Conservation (phyloP, 2,888 invertebrate species). For the Pristionchus japonicus region DNA sequence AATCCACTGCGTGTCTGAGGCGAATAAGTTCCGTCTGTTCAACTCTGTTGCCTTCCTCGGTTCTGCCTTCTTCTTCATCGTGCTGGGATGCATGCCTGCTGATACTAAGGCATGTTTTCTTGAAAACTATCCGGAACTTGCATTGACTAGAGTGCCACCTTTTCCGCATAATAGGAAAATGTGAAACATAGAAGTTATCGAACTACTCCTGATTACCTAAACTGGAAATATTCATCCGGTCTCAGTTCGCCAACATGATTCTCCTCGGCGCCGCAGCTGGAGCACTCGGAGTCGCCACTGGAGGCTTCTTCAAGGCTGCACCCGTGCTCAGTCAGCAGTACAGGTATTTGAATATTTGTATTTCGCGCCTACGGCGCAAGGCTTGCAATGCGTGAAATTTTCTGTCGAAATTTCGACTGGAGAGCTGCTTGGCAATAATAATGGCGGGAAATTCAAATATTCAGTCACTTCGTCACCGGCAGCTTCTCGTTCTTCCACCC, state of each 20-base stretch:
- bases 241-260: constrained; percentile 57
- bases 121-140: no score
- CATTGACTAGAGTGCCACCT: no score
- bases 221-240: background rate
- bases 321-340: constrained; percentile 72
- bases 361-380: background rate
- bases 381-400: background rate
- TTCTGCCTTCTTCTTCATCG: constrained; percentile 54
- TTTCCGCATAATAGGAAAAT: no score
- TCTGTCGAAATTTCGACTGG: background rate
- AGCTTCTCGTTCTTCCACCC: constrained; percentile 73
- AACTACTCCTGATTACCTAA: background rate
- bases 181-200: background rate
- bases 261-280: constrained; percentile 61
- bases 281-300: constrained; percentile 69
- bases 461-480: constrained; percentile 72
- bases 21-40: constrained; percentile 66
- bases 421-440: background rate
- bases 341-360: constrained; percentile 48
- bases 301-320: constrained; percentile 73
- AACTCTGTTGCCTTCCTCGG: constrained; percentile 68
- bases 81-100: constrained; percentile 55
- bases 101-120: background rate
- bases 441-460: background rate
- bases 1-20: constrained; percentile 62